These are phyloP conservation scores for Labrus mixtus DNA, from an alignment of 2,113 vertebrate species.

Conservation along the genomic window DNA sequence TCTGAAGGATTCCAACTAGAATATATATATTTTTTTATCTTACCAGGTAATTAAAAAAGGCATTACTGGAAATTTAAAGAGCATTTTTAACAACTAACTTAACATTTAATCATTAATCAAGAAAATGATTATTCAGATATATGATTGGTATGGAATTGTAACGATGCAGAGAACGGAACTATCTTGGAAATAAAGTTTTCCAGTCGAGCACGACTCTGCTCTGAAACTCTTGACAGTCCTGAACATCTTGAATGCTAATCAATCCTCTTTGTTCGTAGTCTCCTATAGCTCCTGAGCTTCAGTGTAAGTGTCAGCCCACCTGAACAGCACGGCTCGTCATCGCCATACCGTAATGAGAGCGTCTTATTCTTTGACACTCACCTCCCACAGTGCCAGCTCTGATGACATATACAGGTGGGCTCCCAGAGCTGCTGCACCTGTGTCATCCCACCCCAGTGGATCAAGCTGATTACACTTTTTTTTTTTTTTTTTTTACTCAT, in stretches of 20 bases:
- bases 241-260: slow-evolving; percentile 33
- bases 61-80: no score
- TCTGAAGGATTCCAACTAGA: no score
- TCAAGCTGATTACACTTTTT: slow-evolving; percentile 14
- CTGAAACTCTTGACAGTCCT: slow-evolving; percentile 20
- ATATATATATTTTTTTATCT: no score
- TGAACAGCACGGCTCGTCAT: slow-evolving; percentile 52
- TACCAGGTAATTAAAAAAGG: no score
- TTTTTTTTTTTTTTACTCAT: neutral
- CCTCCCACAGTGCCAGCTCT: neutral
- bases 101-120: no score
- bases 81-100: no score
- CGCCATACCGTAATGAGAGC: slow-evolving; percentile 32
- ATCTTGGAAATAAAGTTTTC: neutral
- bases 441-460: neutral
- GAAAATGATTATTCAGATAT: no score
- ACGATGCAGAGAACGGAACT: neutral
- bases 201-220: slow-evolving; percentile 25
- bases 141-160: no score
- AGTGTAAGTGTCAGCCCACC: slow-evolving; percentile 43
- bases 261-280: slow-evolving; percentile 51
- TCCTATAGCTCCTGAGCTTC: slow-evolving; percentile 32
- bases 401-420: neutral
- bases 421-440: slow-evolving; percentile 11
- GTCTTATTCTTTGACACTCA: neutral